A percentile compares a stretch with the other conserved stretches of the same genome.
Evolutionary conservation across 53 echinoderm and acorn worm genomes (phyloP).

Genomic region (Echinarachnius parma): DNA sequence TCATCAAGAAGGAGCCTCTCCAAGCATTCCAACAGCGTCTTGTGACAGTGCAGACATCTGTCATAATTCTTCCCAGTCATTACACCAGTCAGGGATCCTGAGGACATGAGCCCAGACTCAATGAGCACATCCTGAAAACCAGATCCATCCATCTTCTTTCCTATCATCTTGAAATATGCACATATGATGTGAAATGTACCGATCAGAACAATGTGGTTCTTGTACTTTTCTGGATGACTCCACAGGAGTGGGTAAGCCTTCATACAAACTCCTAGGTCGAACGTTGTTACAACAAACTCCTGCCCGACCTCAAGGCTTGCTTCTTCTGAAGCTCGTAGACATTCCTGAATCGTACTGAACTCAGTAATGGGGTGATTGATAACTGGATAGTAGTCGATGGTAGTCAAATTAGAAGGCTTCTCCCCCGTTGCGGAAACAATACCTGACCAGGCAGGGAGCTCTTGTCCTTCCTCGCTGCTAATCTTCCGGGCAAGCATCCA

Average conservation of each 20-base stretch:
- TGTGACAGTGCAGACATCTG: constrained; percentile 56
- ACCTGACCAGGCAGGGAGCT: constrained; percentile 57
- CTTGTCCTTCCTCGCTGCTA: constrained; percentile 15
- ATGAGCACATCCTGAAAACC: constrained; percentile 42
- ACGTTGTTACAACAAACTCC: constrained; percentile 50
- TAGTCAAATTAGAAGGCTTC: constrained; percentile 29
- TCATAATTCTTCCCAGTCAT: constrained; percentile 52
- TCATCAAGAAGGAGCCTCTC: constrained; percentile 54
- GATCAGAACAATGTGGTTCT: constrained; percentile 52
- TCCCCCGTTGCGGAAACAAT: constrained; percentile 54
- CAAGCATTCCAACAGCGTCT: constrained; percentile 49
- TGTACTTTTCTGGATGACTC: constrained; percentile 28
- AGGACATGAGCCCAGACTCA: constrained; percentile 46
- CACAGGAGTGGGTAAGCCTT: constrained; percentile 56
- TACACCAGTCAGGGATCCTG: constrained; percentile 48
- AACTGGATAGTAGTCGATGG: constrained; percentile 69
- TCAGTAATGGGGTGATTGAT: constrained; percentile 65
- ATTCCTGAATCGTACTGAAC: constrained; percentile 38
- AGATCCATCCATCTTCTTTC: constrained; percentile 60
- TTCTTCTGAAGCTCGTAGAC: constrained; percentile 21
- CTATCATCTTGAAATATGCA: constrained; percentile 65
- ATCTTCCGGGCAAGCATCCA: constrained; percentile 36
- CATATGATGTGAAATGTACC: constrained; percentile 56
- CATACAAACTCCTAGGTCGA: constrained; percentile 72
- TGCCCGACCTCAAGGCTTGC: constrained; percentile 58